Conservation (phyloP, 2,797 vertebrate genomes). For the Pseudocheirus occidentalis region DNA sequence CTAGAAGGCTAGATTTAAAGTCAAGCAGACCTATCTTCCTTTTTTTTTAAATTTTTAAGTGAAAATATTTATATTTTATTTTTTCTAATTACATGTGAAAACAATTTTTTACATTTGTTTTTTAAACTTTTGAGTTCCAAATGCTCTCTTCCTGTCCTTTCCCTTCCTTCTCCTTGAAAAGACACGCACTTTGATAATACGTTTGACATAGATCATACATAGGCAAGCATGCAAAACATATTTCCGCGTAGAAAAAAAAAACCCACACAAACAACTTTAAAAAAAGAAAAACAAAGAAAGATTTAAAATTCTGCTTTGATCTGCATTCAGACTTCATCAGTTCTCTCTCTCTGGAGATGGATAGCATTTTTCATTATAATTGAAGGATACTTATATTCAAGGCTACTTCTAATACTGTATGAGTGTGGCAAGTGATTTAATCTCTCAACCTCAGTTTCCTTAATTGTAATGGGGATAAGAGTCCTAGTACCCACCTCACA, state of each 20-base stretch:
- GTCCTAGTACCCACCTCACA: neutral
- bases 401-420: neutral
- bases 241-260: neutral
- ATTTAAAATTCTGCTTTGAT: neutral
- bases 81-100: neutral
- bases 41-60: neutral
- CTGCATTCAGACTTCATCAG: neutral
- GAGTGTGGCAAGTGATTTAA: neutral
- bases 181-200: neutral
- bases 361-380: neutral
- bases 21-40: neutral
- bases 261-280: no score
- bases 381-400: neutral
- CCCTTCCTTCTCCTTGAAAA: neutral
- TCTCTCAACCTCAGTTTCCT: neutral
- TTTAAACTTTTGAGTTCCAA: neutral
- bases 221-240: neutral
- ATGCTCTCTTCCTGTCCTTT: neutral
- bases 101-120: neutral
- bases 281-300: neutral
- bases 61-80: neutral
- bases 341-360: neutral
- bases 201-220: neutral
- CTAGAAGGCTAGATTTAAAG: neutral
- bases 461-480: neutral